These are phyloP conservation scores for Brenthis hecate DNA, from an alignment of 2,888 invertebrate species.

Conservation along the genomic window DNA sequence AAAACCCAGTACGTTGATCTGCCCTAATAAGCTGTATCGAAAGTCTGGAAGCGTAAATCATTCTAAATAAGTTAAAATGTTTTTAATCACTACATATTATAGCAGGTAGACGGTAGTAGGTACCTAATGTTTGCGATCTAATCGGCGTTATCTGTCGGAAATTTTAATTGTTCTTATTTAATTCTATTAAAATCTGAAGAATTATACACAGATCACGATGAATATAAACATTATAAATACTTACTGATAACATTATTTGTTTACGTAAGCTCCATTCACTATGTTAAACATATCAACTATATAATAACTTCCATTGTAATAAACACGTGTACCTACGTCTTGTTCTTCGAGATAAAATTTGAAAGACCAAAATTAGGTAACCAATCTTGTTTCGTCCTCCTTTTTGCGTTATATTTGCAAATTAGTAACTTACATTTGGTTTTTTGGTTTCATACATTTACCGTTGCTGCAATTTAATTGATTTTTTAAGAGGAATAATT, in stretches of 20 bases:
- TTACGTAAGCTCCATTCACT: constrained; percentile 33
- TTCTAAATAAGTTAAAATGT: too few species aligned
- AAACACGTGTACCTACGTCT: constrained; percentile 15
- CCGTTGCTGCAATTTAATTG: too few species aligned
- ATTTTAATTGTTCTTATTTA: constrained; percentile 12
- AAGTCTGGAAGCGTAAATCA: too few species aligned
- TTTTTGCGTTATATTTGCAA: background rate
- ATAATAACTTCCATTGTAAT: constrained; percentile 17
- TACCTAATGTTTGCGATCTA: background rate
- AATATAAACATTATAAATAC: constrained; percentile 16
- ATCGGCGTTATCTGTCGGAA: constrained; percentile 1
- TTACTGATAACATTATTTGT: constrained; percentile 26
- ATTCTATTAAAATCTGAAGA: constrained; percentile 19
- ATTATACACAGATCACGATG: constrained; percentile 9
- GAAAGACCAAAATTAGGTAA: background rate
- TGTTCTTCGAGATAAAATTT: background rate
- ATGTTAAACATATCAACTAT: constrained; percentile 16
- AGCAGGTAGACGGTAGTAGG: too few species aligned
- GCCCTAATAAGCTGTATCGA: too few species aligned
- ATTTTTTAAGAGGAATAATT: too few species aligned
- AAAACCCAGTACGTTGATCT: too few species aligned
- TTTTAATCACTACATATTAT: too few species aligned
- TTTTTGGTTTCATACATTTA: too few species aligned
- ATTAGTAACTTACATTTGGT: too few species aligned
- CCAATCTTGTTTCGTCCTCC: background rate